Conservation (phyloP, 2,797 vertebrate species). For the Tragopan temminckii region DNA sequence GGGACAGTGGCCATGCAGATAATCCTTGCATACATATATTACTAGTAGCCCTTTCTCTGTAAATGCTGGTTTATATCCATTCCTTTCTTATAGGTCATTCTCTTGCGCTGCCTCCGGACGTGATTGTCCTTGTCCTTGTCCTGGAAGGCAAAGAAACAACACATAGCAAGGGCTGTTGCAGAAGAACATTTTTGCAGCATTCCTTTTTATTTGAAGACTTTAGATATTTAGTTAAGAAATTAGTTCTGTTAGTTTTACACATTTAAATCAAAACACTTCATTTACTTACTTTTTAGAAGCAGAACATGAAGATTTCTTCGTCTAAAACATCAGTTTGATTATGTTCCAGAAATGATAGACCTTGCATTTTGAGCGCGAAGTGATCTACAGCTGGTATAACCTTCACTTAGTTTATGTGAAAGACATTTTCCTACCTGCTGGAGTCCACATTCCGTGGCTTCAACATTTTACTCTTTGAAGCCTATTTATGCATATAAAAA, state of each 20-base stretch:
- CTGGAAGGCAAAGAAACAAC: constrained; percentile 7
- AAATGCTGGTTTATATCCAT: neutral
- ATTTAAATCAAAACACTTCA: neutral
- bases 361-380: neutral
- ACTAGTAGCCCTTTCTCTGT: neutral
- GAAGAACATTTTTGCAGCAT: neutral
- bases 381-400: neutral
- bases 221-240: neutral
- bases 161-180: neutral
- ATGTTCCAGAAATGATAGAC: neutral
- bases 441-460: neutral
- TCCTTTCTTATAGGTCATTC: neutral
- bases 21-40: neutral
- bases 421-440: neutral
- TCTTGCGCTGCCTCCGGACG: neutral
- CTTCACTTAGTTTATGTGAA: neutral
- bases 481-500: neutral
- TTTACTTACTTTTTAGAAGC: neutral
- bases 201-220: neutral
- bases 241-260: neutral
- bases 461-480: neutral
- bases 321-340: neutral
- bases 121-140: constrained; percentile 10
- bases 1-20: rapidly evolving
- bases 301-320: neutral